A percentile compares a stretch with the other conserved stretches of the same genome.
Evolutionary conservation across 2,113 vertebrate genomes (phyloP).

Genomic region (Entelurus aequoreus): DNA sequence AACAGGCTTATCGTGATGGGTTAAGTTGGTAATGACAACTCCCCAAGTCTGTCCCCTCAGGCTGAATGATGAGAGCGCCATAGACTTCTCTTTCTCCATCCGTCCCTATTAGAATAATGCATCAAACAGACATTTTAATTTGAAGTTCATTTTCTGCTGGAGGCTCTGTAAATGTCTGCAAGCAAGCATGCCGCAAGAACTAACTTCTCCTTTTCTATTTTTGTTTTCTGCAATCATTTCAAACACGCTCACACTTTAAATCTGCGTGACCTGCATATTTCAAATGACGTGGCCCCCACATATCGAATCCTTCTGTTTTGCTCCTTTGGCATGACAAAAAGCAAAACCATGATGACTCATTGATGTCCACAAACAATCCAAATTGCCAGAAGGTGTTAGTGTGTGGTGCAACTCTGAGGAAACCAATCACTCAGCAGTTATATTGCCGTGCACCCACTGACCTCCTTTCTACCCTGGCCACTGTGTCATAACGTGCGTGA

Average conservation of each 20-base stretch:
- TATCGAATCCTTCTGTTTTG: constrained; percentile 23
- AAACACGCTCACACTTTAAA: constrained; percentile 15
- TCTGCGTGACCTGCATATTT: constrained; percentile 1
- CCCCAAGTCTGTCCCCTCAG: constrained; percentile 64
- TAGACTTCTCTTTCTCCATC: constrained; percentile 56
- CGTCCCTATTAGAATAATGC: constrained; percentile 66
- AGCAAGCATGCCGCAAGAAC: constrained; percentile 37
- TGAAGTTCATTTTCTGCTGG: constrained; percentile 71
- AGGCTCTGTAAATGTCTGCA: constrained; percentile 64
- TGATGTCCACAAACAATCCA: constrained; percentile 63
- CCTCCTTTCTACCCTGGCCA: constrained; percentile 44
- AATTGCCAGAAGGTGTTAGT: constrained; percentile 45
- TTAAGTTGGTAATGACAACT: constrained; percentile 70
- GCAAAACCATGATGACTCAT: constrained; percentile 60
- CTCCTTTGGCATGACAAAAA: constrained; percentile 29
- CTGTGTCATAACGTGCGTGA: constrained; percentile 64
- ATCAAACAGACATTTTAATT: constrained; percentile 73
- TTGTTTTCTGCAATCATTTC: constrained; percentile 42
- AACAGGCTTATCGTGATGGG: constrained; percentile 59
- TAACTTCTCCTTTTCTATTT: constrained; percentile 60
- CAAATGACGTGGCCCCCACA: constrained; percentile 10
- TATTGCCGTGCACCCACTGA: constrained; percentile 51
- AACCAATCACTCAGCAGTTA: constrained; percentile 69
- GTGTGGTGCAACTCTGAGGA: constrained; percentile 47
- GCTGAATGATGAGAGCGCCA: constrained; percentile 57